Conservation (phyloP, 2,888 invertebrate genomes). For the Lypha dubia region DNA sequence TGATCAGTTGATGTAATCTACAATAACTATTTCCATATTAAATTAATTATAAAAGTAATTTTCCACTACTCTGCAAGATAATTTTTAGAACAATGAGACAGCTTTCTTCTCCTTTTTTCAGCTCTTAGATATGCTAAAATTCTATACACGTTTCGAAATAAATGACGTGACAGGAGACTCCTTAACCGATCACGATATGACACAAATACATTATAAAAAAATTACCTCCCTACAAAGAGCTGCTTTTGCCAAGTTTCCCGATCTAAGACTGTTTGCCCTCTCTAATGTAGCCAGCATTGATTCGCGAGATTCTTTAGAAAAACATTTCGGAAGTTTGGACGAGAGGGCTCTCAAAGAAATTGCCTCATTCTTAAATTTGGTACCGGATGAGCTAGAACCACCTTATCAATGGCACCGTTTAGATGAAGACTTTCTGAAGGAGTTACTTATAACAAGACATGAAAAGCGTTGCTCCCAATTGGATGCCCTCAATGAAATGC, state of each 20-base stretch:
- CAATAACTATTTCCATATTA: too few relatives aligned
- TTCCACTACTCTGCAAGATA: neutral
- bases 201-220: slow-evolving; percentile 95
- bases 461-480: slow-evolving; percentile 95
- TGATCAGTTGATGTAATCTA: too few relatives aligned
- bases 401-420: slow-evolving; percentile 88
- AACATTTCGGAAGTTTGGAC: slow-evolving; percentile 90
- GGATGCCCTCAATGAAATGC: slow-evolving; percentile 98
- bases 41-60: too few relatives aligned
- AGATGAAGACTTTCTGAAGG: slow-evolving; percentile 92
- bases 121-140: slow-evolving; percentile 97
- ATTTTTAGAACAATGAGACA: too few relatives aligned
- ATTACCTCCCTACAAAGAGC: slow-evolving; percentile 97
- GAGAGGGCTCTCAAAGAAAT: slow-evolving; percentile 92
- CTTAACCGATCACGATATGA: slow-evolving; percentile 96
- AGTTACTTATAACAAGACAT: slow-evolving; percentile 93
- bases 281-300: slow-evolving; percentile 98
- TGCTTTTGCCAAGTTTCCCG: slow-evolving; percentile 95
- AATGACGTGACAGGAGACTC: slow-evolving; percentile 98
- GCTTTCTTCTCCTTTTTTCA: slow-evolving; percentile 81
- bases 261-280: slow-evolving; percentile 93
- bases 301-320: slow-evolving; percentile 88
- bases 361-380: slow-evolving; percentile 93
- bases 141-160: slow-evolving; percentile 98
- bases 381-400: slow-evolving; percentile 89